A percentile compares a stretch with the other conserved stretches of the same genome.
phyloP scores from a whole-genome alignment of 1,140 invertebrate species.

The Bombus impatiens region DNA sequence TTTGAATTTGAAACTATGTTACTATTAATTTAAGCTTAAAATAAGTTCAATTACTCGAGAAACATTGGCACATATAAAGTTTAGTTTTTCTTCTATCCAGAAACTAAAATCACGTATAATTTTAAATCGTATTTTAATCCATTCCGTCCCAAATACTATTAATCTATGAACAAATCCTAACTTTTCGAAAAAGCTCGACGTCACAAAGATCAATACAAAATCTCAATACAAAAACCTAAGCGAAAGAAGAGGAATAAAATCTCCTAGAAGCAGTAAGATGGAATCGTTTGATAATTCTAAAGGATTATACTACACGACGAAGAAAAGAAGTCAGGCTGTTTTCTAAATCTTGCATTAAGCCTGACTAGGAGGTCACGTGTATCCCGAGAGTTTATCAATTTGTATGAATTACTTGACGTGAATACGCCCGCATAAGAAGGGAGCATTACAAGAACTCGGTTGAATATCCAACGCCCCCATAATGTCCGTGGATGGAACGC shows the following conservation, averaged over 20 bases:
- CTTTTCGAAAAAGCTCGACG: no score
- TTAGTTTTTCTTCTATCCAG: no score
- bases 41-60: no score
- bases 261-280: slow-evolving; percentile 27
- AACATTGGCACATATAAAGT: no score
- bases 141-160: no score
- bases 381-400: slow-evolving; percentile 59
- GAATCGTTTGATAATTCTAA: slow-evolving; percentile 69
- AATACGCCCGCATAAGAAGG: slow-evolving; percentile 70
- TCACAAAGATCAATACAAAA: no score
- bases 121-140: no score
- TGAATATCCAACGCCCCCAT: slow-evolving; percentile 71
- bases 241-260: slow-evolving; percentile 7
- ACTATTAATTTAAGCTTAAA: no score
- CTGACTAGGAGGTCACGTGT: slow-evolving; percentile 56
- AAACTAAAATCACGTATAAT: no score
- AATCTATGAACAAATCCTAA: no score
- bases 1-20: no score
- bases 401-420: slow-evolving; percentile 60
- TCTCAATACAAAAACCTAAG: no score
- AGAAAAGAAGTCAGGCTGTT: slow-evolving; percentile 45
- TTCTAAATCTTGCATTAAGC: slow-evolving; percentile 54
- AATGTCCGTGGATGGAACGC: slow-evolving; percentile 39
- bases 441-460: slow-evolving; percentile 67
- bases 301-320: slow-evolving; percentile 60